phyloP scores from a whole-genome alignment of 37 sponge, comb jelly and placozoan genomes.

The Haliclona indistincta region DNA sequence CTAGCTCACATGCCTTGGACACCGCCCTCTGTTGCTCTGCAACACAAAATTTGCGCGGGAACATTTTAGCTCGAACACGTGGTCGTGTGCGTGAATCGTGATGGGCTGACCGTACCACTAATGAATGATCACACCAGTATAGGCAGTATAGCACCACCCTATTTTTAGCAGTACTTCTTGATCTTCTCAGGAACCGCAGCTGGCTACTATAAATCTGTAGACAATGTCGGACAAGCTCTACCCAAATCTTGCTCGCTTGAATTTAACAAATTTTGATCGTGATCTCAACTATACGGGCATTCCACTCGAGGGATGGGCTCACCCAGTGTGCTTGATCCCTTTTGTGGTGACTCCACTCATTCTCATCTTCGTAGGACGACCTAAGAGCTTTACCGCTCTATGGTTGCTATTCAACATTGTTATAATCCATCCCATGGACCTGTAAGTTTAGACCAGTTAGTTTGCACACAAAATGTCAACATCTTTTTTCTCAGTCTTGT shows the following conservation, averaged over 20 bases:
- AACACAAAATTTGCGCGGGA: no score
- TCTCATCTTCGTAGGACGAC: slow-evolving; percentile 29
- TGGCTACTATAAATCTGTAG: no score
- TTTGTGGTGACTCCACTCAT: slow-evolving; percentile 11
- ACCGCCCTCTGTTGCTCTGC: no score
- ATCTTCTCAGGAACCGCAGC: no score
- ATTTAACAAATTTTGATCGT: slow-evolving; percentile 19
- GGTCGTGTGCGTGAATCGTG: no score
- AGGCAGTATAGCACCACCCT: no score
- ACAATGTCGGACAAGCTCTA: slow-evolving; percentile 66
- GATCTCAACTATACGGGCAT: slow-evolving; percentile 65
- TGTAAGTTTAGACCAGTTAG: slow-evolving; percentile 22
- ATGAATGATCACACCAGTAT: no score
- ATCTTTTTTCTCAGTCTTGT: slow-evolving; percentile 43
- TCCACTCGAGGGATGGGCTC: slow-evolving; percentile 32
- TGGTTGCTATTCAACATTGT: slow-evolving; percentile 58
- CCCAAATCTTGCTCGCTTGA: slow-evolving; percentile 52
- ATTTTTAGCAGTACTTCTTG: no score
- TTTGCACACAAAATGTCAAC: no score
- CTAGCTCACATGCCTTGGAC: no score
- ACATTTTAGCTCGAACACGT: no score
- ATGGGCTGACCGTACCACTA: no score
- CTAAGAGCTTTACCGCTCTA: slow-evolving; percentile 7
- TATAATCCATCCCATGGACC: slow-evolving; percentile 70
- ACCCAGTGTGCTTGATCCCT: slow-evolving; percentile 28